Percentiles rank a stretch among this genome's conserved stretches.
These are phyloP conservation scores for Seriola dumerili DNA, from an alignment of 2,113 vertebrate species.

Conservation along the genomic window DNA sequence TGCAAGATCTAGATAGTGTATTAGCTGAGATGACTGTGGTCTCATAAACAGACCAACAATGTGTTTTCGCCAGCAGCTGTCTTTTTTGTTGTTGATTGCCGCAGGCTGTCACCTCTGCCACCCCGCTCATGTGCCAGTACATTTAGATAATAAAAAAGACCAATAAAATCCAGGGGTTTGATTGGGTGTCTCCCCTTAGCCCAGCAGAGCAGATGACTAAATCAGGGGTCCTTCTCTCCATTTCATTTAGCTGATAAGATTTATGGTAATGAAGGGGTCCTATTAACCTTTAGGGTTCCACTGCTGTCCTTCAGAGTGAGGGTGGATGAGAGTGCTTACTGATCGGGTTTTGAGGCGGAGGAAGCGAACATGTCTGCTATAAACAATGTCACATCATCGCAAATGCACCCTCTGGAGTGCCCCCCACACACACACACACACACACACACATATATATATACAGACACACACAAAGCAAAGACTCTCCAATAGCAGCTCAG, in stretches of 20 bases:
- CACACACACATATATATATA: not conserved
- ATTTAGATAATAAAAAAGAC: constrained; percentile 86
- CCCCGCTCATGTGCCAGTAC: constrained; percentile 76
- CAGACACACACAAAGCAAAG: constrained; percentile 22
- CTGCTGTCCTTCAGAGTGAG: constrained; percentile 77
- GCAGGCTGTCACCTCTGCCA: constrained; percentile 75
- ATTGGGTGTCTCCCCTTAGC: constrained; percentile 80
- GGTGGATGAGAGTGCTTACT: constrained; percentile 63
- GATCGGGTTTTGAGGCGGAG: constrained; percentile 35
- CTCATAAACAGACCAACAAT: constrained; percentile 66
- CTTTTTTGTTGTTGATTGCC: constrained; percentile 77
- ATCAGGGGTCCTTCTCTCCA: constrained; percentile 79
- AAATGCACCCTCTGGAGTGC: constrained; percentile 42
- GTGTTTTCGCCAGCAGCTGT: constrained; percentile 51
- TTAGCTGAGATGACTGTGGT: constrained; percentile 52
- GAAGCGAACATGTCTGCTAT: constrained; percentile 48
- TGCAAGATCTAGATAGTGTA: constrained; percentile 10
- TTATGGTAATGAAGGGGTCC: constrained; percentile 85
- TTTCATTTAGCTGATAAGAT: constrained; percentile 87
- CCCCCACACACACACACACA: not conserved
- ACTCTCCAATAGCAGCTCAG: constrained; percentile 54
- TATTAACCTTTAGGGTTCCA: constrained; percentile 81
- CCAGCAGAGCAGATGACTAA: constrained; percentile 73
- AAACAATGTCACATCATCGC: constrained; percentile 63
- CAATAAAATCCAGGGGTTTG: constrained; percentile 84